Evolutionary conservation across 1,140 invertebrate species (phyloP).

Genomic region (Anastrepha obliqua): DNA sequence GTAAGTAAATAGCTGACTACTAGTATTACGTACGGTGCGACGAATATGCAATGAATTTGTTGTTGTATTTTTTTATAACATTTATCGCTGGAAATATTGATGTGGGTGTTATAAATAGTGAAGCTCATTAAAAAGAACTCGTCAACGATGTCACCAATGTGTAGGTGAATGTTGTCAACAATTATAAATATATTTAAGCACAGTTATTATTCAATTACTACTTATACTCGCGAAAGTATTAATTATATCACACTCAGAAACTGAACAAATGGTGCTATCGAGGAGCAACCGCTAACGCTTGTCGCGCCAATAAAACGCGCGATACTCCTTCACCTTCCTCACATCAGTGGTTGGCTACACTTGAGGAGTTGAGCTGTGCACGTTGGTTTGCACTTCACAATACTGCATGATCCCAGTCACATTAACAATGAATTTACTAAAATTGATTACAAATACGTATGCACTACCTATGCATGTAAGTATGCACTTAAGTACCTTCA

Average conservation of each 20-base stretch:
- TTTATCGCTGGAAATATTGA: too few relatives aligned
- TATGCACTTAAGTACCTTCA: conserved; percentile 26
- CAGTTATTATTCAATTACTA: conserved; percentile 53
- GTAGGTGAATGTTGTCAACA: conserved; percentile 28
- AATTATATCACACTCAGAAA: conserved; percentile 26
- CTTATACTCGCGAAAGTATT: conserved; percentile 2
- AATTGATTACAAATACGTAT: background rate
- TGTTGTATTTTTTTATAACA: background rate
- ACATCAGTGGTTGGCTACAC: background rate
- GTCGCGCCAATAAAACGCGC: background rate
- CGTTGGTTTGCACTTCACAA: background rate
- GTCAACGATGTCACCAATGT: background rate
- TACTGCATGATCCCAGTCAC: too few relatives aligned
- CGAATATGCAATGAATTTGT: background rate
- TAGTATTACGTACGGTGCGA: conserved; percentile 1
- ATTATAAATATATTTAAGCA: conserved; percentile 54
- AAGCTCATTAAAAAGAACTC: background rate
- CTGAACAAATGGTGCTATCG: background rate
- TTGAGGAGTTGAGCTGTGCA: background rate
- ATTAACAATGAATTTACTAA: background rate
- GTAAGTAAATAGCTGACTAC: background rate
- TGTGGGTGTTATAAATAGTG: background rate
- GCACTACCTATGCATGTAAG: conserved; percentile 7
- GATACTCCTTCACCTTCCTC: background rate
- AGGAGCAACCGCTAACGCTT: background rate